These are phyloP conservation scores for Chaenogobius annularis DNA, from an alignment of 2,113 vertebrate genomes.

Conservation along the genomic window DNA sequence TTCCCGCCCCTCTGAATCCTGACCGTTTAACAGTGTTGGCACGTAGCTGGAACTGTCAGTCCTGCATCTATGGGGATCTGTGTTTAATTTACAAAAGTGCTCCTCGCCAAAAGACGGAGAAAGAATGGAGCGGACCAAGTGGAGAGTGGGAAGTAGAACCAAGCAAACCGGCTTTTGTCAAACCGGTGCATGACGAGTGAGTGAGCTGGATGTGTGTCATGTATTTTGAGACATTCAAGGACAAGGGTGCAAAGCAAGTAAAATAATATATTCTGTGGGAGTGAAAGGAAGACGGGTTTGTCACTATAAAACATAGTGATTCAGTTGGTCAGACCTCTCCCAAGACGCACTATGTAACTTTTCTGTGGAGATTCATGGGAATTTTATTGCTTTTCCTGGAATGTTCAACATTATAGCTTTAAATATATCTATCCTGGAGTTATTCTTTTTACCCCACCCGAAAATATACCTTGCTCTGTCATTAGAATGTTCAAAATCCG, in stretches of 20 bases:
- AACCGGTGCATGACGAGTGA: constrained; percentile 13
- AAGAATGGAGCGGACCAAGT: constrained; percentile 34
- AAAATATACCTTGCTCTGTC: no score
- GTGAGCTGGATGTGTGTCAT: constrained; percentile 22
- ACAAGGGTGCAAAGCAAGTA: constrained; percentile 25
- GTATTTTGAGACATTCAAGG: constrained; percentile 17
- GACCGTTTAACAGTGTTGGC: constrained; percentile 73
- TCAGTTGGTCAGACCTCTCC: background rate
- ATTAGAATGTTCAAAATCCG: no score
- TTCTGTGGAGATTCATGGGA: background rate
- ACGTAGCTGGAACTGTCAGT: constrained; percentile 73
- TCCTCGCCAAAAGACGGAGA: constrained; percentile 58
- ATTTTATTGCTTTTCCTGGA: background rate
- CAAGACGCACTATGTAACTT: background rate
- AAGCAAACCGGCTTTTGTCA: constrained; percentile 27
- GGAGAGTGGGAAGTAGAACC: constrained; percentile 36
- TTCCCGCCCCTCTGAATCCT: constrained; percentile 61
- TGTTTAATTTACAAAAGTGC: constrained; percentile 72
- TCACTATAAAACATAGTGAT: constrained; percentile 37
- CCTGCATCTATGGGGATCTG: constrained; percentile 70
- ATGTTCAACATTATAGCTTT: no score
- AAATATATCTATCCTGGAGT: no score
- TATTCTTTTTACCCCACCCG: no score
- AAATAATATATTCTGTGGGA: constrained; percentile 27
- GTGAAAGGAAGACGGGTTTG: background rate